Percentiles rank a stretch among this genome's conserved stretches.
Conservation (phyloP, 2,113 vertebrate genomes). For the Rhinolophus sinicus region DNA sequence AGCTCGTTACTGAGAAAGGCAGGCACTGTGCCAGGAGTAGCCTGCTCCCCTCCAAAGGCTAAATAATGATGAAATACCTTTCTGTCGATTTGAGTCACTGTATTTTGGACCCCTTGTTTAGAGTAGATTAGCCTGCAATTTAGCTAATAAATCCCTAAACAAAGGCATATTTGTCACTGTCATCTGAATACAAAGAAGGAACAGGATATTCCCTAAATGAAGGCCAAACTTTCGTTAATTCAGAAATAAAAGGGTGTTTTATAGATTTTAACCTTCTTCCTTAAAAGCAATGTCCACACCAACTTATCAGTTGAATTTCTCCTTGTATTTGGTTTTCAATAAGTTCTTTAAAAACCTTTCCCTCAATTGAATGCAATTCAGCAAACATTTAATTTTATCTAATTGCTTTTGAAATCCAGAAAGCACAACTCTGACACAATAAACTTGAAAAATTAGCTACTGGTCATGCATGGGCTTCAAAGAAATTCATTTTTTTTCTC, state of each 20-base stretch:
- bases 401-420: slow-evolving; percentile 62
- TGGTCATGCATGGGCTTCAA: slow-evolving; percentile 56
- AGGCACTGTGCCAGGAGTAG: fast-evolving
- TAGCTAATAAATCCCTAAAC: not conserved
- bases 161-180: not conserved
- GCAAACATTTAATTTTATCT: slow-evolving; percentile 69
- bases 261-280: not conserved
- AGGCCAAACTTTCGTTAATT: not conserved
- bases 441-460: slow-evolving; percentile 76
- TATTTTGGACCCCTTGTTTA: not conserved
- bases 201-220: not conserved
- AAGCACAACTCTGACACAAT: slow-evolving; percentile 58
- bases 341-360: slow-evolving; percentile 49
- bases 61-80: not conserved
- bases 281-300: not conserved
- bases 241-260: not conserved
- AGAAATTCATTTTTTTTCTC: slow-evolving; percentile 49
- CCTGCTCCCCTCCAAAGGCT: not conserved
- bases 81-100: not conserved
- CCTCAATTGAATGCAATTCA: slow-evolving; percentile 16
- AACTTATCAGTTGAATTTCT: not conserved
- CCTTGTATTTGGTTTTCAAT: not conserved
- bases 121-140: not conserved
- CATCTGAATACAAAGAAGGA: not conserved
- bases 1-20: not conserved